Evolutionary conservation across 2,888 invertebrate genomes (phyloP), one percentile per base, ranked within the genome.

Genomic region (Hydrotaea diabolus): DNA sequence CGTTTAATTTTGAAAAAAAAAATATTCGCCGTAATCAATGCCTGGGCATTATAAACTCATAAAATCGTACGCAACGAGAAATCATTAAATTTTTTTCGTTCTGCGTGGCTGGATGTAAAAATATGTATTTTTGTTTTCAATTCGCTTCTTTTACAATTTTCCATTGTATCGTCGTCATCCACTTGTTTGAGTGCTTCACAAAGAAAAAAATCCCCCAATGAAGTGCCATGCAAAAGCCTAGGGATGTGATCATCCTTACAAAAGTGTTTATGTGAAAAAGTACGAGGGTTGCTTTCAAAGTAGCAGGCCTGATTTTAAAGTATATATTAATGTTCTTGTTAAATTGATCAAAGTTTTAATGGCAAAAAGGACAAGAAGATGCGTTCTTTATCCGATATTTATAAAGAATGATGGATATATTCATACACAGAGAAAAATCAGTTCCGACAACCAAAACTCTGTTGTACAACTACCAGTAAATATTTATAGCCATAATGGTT

Each of bases 41-140:
- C 72, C 72, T 43, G 79, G 86, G 85, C 90, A 89, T 90, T 90
- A 90, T 88, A 89, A 89, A 89, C 86, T 87, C 89, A 88, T 90
- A 90, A 90, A 89, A 90, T 86, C 74, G 53, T 78, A 80, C 69
- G 71, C 59, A 80, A 69, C 77, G 71, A 21, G 77, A 62, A 75
- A 31, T 53, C 36, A 69, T 69, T 66, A 49, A 74, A 77, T 62
- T 36, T 57, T 74, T 15, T 31, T 36, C 43, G 26, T 62, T 62
- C 17, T 76, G 64, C 79, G 36, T 85, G 46, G 79, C n/a, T 83
- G 73, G 43, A 64, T 78, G 75, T 77, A 11, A 43, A 39, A 43
- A 74, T 43, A 21, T n/a, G n/a, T n/a, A n/a, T n/a, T n/a, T 69
- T 21, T 26, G 17, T 74, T 31, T 69, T 71, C 26, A 4, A 49